A percentile compares a stretch with the other conserved stretches of the same genome.
Evolutionary conservation across 2,797 vertebrate species (phyloP).

Genomic region (Coregonus sp.): DNA sequence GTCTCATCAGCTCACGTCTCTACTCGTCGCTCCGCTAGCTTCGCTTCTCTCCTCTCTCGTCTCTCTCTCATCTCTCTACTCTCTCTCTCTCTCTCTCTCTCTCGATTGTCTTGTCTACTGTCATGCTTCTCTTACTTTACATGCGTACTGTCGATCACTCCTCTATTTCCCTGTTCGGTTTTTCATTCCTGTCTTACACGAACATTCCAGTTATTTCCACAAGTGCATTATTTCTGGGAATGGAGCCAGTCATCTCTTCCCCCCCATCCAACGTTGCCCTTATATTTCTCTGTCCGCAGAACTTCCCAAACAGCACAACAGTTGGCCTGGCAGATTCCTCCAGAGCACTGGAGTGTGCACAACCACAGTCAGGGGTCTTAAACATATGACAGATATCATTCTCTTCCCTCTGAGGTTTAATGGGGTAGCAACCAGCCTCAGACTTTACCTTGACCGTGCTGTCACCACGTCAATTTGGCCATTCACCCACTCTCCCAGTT

Average conservation of each 20-base stretch:
- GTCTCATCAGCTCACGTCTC: too few species aligned
- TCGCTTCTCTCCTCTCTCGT: too few species aligned
- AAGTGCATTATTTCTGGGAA: constrained; percentile 62
- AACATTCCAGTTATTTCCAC: neutral
- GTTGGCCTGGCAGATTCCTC: constrained; percentile 66
- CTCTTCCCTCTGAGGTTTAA: constrained; percentile 48
- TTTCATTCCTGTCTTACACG: constrained; percentile 21
- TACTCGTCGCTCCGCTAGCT: too few species aligned
- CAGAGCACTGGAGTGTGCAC: constrained; percentile 63
- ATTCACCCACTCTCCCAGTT: constrained; percentile 41
- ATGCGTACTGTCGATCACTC: constrained; percentile 42
- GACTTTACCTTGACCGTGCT: constrained; percentile 52
- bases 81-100: too few species aligned
- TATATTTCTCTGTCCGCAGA: constrained; percentile 54
- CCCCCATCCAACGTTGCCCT: constrained; percentile 51
- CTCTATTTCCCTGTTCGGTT: constrained; percentile 43
- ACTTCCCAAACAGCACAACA: constrained; percentile 43
- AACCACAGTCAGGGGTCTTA: constrained; percentile 38
- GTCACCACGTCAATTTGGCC: constrained; percentile 24
- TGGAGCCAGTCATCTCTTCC: constrained; percentile 44
- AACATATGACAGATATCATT: constrained; percentile 69
- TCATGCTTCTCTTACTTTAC: constrained; percentile 22
- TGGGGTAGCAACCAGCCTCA: constrained; percentile 48
- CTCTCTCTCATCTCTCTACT: too few species aligned
- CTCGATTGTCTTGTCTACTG: too few species aligned